phyloP scores from a whole-genome alignment of 2,888 invertebrate species.

The Agrenia bidenticulata region DNA sequence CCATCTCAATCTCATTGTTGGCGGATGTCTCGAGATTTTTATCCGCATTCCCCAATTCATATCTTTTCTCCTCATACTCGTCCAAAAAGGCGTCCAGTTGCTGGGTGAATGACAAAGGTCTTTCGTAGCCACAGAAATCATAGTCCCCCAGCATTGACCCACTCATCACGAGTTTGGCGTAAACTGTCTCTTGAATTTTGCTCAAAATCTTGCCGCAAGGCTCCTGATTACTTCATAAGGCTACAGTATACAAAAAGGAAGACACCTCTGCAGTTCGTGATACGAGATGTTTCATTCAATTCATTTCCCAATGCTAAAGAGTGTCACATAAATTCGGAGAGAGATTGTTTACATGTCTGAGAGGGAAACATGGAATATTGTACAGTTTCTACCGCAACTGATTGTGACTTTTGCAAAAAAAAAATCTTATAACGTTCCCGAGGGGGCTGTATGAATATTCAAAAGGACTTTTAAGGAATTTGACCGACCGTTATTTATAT shows the following conservation, averaged over 20 bases:
- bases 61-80: slow-evolving; percentile 19
- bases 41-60: slow-evolving; percentile 13
- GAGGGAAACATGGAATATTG: no score
- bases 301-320: no score
- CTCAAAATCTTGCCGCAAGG: neutral
- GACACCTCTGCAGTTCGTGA: neutral
- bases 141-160: neutral
- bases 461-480: no score
- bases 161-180: slow-evolving; percentile 5
- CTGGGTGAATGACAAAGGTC: slow-evolving; percentile 17
- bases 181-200: neutral
- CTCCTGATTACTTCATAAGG: neutral
- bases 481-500: no score
- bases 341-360: no score
- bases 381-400: no score
- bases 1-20: neutral
- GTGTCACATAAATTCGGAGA: no score
- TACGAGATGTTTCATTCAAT: no score
- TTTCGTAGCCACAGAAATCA: no score
- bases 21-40: slow-evolving; percentile 7
- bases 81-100: slow-evolving; percentile 30
- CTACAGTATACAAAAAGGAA: neutral
- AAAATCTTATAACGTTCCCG: no score
- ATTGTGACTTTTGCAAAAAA: no score
- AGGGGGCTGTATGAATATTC: no score